Conservation (phyloP, 2,888 invertebrate genomes). For the Acleris laterana region DNA sequence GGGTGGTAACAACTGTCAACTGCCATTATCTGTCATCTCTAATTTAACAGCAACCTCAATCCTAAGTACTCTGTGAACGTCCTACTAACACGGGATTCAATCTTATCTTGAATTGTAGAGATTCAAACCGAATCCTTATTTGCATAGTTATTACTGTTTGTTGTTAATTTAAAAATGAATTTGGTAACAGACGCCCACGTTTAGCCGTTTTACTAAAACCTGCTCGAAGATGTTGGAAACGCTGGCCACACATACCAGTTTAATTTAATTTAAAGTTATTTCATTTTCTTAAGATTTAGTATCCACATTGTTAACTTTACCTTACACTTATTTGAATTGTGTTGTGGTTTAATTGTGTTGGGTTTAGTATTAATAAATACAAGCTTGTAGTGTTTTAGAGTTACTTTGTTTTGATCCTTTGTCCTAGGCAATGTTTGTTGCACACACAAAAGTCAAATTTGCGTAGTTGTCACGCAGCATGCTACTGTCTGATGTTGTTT, state of each 20-base stretch:
- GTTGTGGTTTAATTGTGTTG: not conserved
- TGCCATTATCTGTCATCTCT: constrained; percentile 45
- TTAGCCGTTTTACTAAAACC: constrained; percentile 40
- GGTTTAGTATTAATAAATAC: not conserved
- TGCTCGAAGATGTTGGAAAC: constrained; percentile 39
- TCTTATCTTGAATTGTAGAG: constrained; percentile 47
- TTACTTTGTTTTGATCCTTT: not conserved
- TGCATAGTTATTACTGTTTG: constrained; percentile 48
- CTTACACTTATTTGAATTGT: not conserved
- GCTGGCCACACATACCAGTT: constrained; percentile 1
- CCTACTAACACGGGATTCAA: constrained; percentile 49
- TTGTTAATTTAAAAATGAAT: constrained; percentile 48
- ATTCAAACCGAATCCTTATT: constrained; percentile 50
- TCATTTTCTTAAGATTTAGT: not conserved
- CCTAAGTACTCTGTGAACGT: constrained; percentile 54
- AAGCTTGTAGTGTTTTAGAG: constrained; percentile 4
- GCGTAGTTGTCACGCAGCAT: constrained; percentile 27
- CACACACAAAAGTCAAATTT: constrained; percentile 19
- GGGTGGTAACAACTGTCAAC: constrained; percentile 60
- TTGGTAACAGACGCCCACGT: constrained; percentile 60
- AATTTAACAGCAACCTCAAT: constrained; percentile 51
- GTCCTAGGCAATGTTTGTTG: constrained; percentile 17
- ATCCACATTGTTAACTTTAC: not conserved
- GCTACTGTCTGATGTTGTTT: constrained; percentile 30
- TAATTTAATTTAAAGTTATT: not conserved